Conservation (phyloP, 2,797 vertebrate species). For the Sus cebifrons region DNA sequence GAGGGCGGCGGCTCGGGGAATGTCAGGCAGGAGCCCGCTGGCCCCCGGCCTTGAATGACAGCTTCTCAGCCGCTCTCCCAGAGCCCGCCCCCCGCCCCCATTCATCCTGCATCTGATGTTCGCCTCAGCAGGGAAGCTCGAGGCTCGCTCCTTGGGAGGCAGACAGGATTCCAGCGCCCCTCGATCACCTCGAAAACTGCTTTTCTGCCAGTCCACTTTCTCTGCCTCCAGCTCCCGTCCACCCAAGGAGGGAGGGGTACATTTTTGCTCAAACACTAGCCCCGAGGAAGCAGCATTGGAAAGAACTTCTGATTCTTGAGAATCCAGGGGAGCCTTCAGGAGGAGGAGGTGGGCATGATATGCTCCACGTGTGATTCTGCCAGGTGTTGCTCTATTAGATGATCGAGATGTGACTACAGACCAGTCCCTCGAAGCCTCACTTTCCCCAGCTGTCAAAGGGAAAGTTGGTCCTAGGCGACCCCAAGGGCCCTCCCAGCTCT, state of each 20-base stretch:
- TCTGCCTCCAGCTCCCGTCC: background rate
- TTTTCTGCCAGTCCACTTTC: background rate
- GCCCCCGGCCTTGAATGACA: background rate
- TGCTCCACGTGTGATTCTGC: background rate
- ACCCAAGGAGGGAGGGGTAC: background rate
- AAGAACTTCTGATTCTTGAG: conserved; percentile 63
- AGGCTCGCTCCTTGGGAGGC: too few species aligned
- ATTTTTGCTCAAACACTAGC: conserved; percentile 39
- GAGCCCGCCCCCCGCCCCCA: background rate
- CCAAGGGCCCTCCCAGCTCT: background rate
- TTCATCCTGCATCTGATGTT: background rate
- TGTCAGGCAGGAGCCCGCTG: background rate
- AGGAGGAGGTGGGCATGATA: background rate
- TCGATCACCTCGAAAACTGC: background rate
- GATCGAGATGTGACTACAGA: background rate
- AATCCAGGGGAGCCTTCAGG: conserved; percentile 17
- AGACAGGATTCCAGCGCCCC: background rate
- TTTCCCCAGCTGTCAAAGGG: conserved; percentile 30
- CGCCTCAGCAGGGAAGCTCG: background rate
- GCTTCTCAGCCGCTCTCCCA: background rate
- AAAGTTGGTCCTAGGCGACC: background rate
- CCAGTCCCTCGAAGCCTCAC: background rate
- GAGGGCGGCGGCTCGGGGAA: background rate
- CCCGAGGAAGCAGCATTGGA: conserved; percentile 16
- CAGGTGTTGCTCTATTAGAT: background rate